A percentile compares a stretch with the other conserved stretches of the same genome.
phyloP scores from a whole-genome alignment of 2,113 vertebrate genomes.

The Brachionichthys hirsutus region DNA sequence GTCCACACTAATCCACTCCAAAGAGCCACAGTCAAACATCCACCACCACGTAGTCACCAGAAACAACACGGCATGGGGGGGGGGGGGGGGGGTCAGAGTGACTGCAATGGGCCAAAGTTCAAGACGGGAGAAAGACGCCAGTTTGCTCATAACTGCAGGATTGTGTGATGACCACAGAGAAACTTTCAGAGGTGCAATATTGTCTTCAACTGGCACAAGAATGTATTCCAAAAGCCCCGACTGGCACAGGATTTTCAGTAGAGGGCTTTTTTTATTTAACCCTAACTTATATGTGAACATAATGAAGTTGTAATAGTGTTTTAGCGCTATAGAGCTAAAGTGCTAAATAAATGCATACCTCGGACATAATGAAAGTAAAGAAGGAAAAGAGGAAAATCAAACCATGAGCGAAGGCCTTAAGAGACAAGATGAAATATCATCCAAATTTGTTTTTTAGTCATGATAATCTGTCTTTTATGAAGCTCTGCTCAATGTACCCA shows the following conservation, averaged over 20 bases:
- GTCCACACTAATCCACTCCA: conserved; percentile 71
- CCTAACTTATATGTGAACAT: too few relatives aligned
- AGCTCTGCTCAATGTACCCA: too few relatives aligned
- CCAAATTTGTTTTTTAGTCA: too few relatives aligned
- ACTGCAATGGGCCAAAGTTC: conserved; percentile 47
- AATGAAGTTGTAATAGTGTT: too few relatives aligned
- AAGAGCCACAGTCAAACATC: conserved; percentile 66
- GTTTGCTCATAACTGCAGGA: conserved; percentile 50
- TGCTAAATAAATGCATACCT: neutral
- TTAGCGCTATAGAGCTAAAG: too few relatives aligned
- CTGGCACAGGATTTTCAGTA: too few relatives aligned
- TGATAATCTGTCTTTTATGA: too few relatives aligned
- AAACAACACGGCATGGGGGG: conserved; percentile 63
- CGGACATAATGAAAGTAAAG: neutral
- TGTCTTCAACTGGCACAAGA: neutral
- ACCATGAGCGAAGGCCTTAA: too few relatives aligned
- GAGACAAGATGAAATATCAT: too few relatives aligned
- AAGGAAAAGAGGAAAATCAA: too few relatives aligned
- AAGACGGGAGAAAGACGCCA: conserved; percentile 41
- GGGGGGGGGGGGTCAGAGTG: conserved; percentile 37
- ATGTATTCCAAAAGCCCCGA: neutral
- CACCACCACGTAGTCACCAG: conserved; percentile 57
- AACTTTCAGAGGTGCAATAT: conserved; percentile 2
- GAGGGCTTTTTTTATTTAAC: too few relatives aligned
- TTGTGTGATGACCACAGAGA: conserved; percentile 18